Evolutionary conservation across 2,888 invertebrate genomes (phyloP).

Genomic region (Pammene fasciana): DNA sequence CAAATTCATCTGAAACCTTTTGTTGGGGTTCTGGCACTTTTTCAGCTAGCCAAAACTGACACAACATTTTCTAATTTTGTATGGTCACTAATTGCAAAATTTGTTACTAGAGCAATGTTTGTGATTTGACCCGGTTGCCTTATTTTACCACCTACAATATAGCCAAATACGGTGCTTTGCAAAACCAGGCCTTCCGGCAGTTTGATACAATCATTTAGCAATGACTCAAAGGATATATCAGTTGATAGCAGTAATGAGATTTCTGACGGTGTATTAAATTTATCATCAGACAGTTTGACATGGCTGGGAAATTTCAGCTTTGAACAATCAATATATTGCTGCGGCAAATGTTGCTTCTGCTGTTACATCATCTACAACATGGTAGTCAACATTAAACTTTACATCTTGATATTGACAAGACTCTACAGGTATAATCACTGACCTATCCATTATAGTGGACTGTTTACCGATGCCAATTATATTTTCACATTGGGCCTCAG

Average conservation of each 20-base stretch:
- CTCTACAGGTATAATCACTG: slow-evolving; percentile 16
- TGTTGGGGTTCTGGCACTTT: slow-evolving; percentile 18
- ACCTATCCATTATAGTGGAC: slow-evolving; percentile 29
- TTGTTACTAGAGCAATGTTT: slow-evolving; percentile 13
- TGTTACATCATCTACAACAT: slow-evolving; percentile 39
- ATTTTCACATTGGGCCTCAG: too few species aligned
- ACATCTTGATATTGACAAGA: slow-evolving; percentile 26
- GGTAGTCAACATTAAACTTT: slow-evolving; percentile 34
- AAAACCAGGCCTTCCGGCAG: slow-evolving; percentile 33
- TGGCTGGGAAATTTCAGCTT: too few species aligned
- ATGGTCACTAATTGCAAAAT: slow-evolving; percentile 32
- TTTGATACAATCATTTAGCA: slow-evolving; percentile 33
- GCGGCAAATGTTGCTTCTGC: too few species aligned
- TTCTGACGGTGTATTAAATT: too few species aligned
- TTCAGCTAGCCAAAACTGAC: slow-evolving; percentile 44
- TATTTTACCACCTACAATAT: slow-evolving; percentile 37
- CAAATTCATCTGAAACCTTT: not conserved
- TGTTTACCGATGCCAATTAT: slow-evolving; percentile 41
- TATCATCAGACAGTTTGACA: too few species aligned
- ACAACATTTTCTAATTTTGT: not conserved
- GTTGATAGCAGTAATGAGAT: too few species aligned
- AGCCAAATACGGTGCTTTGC: slow-evolving; percentile 44
- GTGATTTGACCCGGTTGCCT: not conserved
- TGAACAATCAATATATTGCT: too few species aligned
- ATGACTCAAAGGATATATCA: too few species aligned